A percentile compares a stretch with the other conserved stretches of the same genome.
phyloP scores from a whole-genome alignment of 1,140 invertebrate species.

The Hylyphantes graminicola region DNA sequence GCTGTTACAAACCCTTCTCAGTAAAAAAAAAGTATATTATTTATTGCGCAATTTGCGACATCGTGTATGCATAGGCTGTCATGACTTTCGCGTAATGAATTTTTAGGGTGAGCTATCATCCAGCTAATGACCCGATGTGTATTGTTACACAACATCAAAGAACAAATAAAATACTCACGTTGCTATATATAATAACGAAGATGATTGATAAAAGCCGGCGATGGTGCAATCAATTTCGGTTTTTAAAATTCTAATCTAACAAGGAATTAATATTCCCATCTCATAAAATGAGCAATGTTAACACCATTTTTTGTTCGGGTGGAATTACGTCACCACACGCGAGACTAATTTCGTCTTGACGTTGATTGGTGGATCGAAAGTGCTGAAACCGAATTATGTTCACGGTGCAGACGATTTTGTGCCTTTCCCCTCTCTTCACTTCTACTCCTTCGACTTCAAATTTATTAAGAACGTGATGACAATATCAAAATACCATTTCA shows the following conservation, averaged over 20 bases:
- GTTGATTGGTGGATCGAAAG: slow-evolving; percentile 9
- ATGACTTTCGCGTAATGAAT: too few relatives aligned
- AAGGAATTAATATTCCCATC: slow-evolving; percentile 19
- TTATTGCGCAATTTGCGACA: too few relatives aligned
- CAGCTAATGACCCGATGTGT: too few relatives aligned
- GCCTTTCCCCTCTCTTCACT: neutral
- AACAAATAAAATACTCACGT: too few relatives aligned
- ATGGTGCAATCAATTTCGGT: too few relatives aligned
- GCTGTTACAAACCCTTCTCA: too few relatives aligned
- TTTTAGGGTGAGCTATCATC: too few relatives aligned
- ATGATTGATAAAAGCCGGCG: too few relatives aligned
- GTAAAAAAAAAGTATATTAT: too few relatives aligned
- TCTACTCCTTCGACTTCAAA: neutral
- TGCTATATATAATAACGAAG: too few relatives aligned
- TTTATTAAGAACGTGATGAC: slow-evolving; percentile 1
- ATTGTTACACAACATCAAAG: too few relatives aligned
- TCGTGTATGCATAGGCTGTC: too few relatives aligned
- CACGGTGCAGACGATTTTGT: neutral
- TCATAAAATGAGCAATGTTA: slow-evolving; percentile 16
- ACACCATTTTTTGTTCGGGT: slow-evolving; percentile 11
- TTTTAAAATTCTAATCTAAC: neutral
- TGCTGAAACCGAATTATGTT: slow-evolving; percentile 5
- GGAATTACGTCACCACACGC: neutral
- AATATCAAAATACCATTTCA: slow-evolving; percentile 12
- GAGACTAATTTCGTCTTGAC: neutral